phyloP scores from a whole-genome alignment of 2,797 vertebrate genomes.

The Momotus momota region DNA sequence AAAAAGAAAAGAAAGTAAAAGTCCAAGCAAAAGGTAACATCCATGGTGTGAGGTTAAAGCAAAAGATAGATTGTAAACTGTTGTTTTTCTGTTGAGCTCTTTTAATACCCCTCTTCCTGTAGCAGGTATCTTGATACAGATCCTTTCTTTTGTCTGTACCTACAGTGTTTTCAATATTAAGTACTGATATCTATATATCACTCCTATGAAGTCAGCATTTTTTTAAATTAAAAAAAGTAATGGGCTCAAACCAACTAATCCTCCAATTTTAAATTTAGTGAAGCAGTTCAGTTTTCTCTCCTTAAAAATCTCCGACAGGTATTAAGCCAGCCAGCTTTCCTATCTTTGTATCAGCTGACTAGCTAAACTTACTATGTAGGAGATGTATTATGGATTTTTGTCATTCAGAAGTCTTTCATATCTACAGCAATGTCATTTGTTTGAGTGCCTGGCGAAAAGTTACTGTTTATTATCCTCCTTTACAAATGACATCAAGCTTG shows the following conservation, averaged over 20 bases:
- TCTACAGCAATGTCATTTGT: background rate
- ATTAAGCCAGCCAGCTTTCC: background rate
- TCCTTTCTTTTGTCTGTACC: background rate
- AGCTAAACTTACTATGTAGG: constrained; percentile 6
- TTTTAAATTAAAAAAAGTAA: background rate
- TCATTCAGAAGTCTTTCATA: constrained; percentile 35
- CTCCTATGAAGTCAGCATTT: background rate
- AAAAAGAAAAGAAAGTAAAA: background rate
- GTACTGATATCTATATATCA: background rate
- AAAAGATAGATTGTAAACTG: background rate
- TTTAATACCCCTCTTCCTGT: background rate
- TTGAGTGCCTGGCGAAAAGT: background rate
- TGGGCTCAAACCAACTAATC: background rate
- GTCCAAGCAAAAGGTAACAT: background rate
- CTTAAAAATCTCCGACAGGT: background rate
- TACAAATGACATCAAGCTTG: background rate
- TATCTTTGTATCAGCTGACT: constrained; percentile 22
- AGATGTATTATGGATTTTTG: constrained; percentile 19
- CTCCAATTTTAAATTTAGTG: background rate
- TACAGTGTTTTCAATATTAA: background rate
- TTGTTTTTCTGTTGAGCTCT: background rate
- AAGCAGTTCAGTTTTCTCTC: background rate
- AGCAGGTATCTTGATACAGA: background rate
- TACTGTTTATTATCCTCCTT: background rate
- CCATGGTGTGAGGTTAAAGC: background rate